Conservation (phyloP, 2,797 vertebrate species). For the Vultur gryphus region DNA sequence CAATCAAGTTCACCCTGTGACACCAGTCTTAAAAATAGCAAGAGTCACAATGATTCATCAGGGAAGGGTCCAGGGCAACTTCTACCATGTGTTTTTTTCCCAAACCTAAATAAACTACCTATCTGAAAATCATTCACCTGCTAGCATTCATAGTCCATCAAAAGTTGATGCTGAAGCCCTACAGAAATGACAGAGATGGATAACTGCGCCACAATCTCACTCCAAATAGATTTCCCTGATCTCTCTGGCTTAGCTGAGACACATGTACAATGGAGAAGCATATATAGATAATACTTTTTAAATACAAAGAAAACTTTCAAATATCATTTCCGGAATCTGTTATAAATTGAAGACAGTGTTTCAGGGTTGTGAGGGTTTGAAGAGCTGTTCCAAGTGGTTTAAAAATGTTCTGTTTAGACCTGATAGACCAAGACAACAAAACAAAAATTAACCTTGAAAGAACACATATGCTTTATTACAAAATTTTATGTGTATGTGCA, state of each 20-base stretch:
- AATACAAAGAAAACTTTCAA: not conserved
- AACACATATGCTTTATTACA: fast-evolving
- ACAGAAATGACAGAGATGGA: not conserved
- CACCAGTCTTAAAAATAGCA: not conserved
- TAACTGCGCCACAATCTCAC: not conserved
- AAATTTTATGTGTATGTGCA: not conserved
- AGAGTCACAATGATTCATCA: not conserved
- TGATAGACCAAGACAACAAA: not conserved
- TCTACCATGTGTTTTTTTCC: not conserved
- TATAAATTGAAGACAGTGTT: not conserved
- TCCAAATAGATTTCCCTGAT: not conserved
- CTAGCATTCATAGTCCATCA: not conserved
- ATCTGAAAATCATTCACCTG: not conserved
- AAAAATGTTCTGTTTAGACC: not conserved
- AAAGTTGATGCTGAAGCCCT: not conserved
- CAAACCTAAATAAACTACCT: not conserved
- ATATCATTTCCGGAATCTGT: not conserved
- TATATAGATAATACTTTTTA: not conserved
- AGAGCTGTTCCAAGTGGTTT: not conserved
- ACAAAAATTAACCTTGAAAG: not conserved
- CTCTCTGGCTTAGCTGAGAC: not conserved
- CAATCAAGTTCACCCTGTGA: not conserved
- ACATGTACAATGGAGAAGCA: not conserved
- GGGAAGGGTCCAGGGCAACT: not conserved
- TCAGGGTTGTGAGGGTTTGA: not conserved